Evolutionary conservation across 2,888 invertebrate genomes (phyloP).

Genomic region (Spodoptera littoralis): DNA sequence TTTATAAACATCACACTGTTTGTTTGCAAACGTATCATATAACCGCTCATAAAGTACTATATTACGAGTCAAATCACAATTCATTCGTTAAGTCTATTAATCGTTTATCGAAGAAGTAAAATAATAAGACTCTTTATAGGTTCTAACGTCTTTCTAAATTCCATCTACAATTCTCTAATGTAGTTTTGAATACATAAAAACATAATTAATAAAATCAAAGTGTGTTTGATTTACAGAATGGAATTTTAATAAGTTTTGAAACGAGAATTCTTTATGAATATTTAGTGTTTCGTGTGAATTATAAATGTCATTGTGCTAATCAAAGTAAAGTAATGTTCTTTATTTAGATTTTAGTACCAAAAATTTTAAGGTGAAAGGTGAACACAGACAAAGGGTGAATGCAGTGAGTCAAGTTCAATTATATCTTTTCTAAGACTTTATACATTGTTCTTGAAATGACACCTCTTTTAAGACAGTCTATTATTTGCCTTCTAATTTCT

Average conservation of each 20-base stretch:
- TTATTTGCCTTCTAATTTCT: slow-evolving; percentile 48
- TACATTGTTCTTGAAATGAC: slow-evolving; percentile 35
- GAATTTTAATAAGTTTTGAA: slow-evolving; percentile 38
- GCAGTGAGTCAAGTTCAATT: slow-evolving; percentile 41
- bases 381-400: slow-evolving; percentile 46
- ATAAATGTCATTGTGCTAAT: slow-evolving; percentile 46
- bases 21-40: slow-evolving; percentile 6
- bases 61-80: background rate
- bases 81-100: background rate
- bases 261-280: slow-evolving; percentile 24
- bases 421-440: slow-evolving; percentile 26
- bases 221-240: slow-evolving; percentile 21
- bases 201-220: slow-evolving; percentile 16
- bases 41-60: background rate
- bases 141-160: slow-evolving; percentile 22
- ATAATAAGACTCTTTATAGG: slow-evolving; percentile 12
- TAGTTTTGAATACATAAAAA: slow-evolving; percentile 25
- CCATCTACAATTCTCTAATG: slow-evolving; percentile 18
- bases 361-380: slow-evolving; percentile 45
- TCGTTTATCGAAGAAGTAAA: slow-evolving; percentile 3
- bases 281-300: slow-evolving; percentile 47
- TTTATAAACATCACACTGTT: slow-evolving; percentile 38
- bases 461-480: slow-evolving; percentile 30
- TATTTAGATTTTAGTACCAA: slow-evolving; percentile 26
- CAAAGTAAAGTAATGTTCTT: slow-evolving; percentile 33